A percentile compares a stretch with the other conserved stretches of the same genome.
phyloP scores from a whole-genome alignment of 2,888 invertebrate species.

The Xylocampa areola region DNA sequence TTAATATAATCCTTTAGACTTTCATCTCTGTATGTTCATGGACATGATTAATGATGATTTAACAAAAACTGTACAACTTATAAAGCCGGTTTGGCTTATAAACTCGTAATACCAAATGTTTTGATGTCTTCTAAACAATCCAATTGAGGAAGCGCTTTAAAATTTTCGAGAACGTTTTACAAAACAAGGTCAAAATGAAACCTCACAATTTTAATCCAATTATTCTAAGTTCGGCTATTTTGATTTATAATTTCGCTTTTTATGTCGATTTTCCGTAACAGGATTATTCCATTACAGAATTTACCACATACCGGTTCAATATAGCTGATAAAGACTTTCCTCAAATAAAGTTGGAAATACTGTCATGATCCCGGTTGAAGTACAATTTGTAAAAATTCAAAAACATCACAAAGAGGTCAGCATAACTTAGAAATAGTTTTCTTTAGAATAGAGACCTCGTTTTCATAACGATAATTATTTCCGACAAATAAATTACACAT shows the following conservation, averaged over 20 bases:
- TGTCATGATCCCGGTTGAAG: no score
- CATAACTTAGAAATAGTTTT: constrained; percentile 8
- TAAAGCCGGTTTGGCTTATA: constrained; percentile 17
- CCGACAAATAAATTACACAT: constrained; percentile 1
- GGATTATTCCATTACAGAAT: constrained; percentile 8
- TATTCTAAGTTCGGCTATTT: constrained; percentile 4
- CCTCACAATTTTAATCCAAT: constrained; percentile 50
- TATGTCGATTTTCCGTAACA: constrained; percentile 15
- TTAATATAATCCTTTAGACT: background rate
- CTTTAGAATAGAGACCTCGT: constrained; percentile 12
- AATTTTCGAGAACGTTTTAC: constrained; percentile 36
- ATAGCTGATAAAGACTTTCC: background rate
- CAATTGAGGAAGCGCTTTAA: constrained; percentile 33
- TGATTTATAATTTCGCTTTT: constrained; percentile 33
- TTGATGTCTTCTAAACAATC: constrained; percentile 17
- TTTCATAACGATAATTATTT: constrained; percentile 22
- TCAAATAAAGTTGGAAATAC: background rate
- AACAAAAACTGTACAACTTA: constrained; percentile 28
- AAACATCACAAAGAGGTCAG: constrained; percentile 10
- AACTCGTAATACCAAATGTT: constrained; percentile 6
- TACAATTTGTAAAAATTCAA: constrained; percentile 21
- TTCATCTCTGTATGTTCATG: constrained; percentile 8
- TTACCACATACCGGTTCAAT: no score
- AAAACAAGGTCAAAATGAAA: constrained; percentile 46
- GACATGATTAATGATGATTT: constrained; percentile 10